phyloP scores from a whole-genome alignment of 2,797 vertebrate species.

The Acestrorhynchus altus region DNA sequence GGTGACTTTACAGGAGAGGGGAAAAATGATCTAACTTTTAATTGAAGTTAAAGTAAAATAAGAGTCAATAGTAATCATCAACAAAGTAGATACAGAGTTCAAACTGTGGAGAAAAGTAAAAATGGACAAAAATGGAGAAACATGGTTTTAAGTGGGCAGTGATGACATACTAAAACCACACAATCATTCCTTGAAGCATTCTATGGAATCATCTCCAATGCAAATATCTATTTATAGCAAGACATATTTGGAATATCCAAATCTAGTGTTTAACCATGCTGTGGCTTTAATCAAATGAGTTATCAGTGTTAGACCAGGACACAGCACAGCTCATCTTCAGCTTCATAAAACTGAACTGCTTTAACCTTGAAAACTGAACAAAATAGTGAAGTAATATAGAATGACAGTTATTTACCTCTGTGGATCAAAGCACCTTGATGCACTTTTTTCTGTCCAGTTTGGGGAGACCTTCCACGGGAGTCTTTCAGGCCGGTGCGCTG shows the following conservation, averaged over 20 bases:
- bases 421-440: neutral
- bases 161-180: too few relatives aligned
- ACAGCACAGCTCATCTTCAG: neutral
- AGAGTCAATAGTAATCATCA: too few relatives aligned
- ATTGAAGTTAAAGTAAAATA: too few relatives aligned
- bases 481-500: neutral
- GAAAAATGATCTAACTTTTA: too few relatives aligned
- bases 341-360: neutral
- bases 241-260: neutral
- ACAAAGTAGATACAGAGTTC: too few relatives aligned
- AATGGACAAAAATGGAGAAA: too few relatives aligned
- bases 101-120: too few relatives aligned
- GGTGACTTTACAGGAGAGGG: too few relatives aligned
- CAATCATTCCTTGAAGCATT: too few relatives aligned
- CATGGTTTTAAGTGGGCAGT: too few relatives aligned
- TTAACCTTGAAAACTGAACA: too few relatives aligned
- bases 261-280: neutral
- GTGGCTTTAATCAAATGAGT: neutral
- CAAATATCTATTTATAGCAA: neutral
- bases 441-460: neutral
- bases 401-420: slow-evolving; percentile 9
- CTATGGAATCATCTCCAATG: neutral
- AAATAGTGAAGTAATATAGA: neutral
- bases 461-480: neutral
- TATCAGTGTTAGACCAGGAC: neutral